These are phyloP conservation scores for Adelosebastes latens DNA, from an alignment of 2,797 vertebrate genomes.

Conservation along the genomic window DNA sequence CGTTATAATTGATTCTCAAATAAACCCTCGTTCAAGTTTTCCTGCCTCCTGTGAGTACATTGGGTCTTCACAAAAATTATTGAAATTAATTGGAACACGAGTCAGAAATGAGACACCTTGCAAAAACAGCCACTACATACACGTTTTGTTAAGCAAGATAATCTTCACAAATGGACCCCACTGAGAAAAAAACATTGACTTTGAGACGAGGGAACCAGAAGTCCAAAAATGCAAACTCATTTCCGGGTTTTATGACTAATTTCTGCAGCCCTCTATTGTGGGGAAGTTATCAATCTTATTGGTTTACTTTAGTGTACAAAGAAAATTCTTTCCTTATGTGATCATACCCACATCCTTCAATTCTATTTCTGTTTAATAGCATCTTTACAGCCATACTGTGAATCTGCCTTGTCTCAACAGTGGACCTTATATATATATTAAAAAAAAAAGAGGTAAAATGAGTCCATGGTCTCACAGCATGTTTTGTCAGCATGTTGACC, in stretches of 20 bases:
- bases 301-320: not conserved
- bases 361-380: not conserved
- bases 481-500: constrained; percentile 32
- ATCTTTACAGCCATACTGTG: not conserved
- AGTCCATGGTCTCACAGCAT: not conserved
- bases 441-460: not conserved
- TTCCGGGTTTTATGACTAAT: not conserved
- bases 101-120: no score
- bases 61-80: no score
- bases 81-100: no score
- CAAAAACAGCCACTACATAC: not conserved
- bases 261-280: not conserved
- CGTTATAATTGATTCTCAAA: no score
- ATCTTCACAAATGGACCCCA: accelerated
- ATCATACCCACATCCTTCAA: not conserved
- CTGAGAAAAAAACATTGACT: not conserved
- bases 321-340: not conserved
- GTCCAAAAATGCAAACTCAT: not conserved
- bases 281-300: not conserved
- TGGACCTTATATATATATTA: not conserved
- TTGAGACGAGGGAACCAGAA: not conserved
- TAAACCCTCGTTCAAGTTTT: no score
- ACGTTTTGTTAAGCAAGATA: not conserved
- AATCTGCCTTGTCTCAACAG: not conserved
- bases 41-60: no score